phyloP scores from a whole-genome alignment of 2,797 vertebrate species.

The Cryptoblepharus egeriae region DNA sequence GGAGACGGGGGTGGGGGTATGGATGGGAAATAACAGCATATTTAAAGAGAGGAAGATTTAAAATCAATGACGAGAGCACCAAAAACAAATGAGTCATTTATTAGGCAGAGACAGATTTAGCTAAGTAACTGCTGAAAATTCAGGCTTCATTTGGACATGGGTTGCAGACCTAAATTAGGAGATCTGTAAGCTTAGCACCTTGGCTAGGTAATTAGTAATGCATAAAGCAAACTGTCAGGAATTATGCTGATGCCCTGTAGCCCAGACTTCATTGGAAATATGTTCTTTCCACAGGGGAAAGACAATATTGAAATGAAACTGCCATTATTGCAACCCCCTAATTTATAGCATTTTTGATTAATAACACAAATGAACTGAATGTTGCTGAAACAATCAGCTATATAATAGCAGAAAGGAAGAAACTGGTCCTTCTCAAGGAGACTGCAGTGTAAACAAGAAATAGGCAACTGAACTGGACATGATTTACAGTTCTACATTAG shows the following conservation, averaged over 20 bases:
- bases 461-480: background rate
- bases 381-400: background rate
- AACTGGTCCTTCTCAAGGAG: conserved; percentile 33
- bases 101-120: conserved; percentile 58
- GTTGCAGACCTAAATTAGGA: conserved; percentile 41
- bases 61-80: conserved; percentile 55
- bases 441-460: conserved; percentile 1
- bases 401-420: conserved; percentile 4
- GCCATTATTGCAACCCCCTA: conserved; percentile 19
- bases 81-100: conserved; percentile 65
- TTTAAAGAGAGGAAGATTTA: conserved; percentile 50
- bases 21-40: conserved; percentile 36
- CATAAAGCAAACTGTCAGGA: conserved; percentile 35
- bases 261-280: conserved; percentile 26
- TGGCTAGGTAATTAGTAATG: conserved; percentile 25
- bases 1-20: conserved; percentile 12
- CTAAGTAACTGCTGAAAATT: conserved; percentile 46
- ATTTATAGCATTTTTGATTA: conserved; percentile 10
- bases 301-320: conserved; percentile 36
- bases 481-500: conserved; percentile 3
- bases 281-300: conserved; percentile 9
- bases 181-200: conserved; percentile 46
- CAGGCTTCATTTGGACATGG: conserved; percentile 32
- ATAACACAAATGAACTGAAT: conserved; percentile 36
- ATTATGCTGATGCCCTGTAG: conserved; percentile 13